Conservation (phyloP, 1,140 invertebrate genomes). For the Drosophila neocordata region DNA sequence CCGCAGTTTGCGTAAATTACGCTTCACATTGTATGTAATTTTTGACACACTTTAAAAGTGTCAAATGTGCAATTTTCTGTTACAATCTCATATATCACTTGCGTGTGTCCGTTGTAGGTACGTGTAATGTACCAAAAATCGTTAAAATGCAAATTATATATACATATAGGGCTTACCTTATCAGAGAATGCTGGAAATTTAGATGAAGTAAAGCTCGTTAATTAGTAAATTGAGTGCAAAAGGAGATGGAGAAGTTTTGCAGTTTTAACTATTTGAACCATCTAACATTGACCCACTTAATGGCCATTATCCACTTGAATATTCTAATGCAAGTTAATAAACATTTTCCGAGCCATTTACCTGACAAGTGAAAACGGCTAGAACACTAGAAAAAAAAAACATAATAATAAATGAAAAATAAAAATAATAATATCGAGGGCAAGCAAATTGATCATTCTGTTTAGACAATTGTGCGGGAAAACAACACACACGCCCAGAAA, state of each 20-base stretch:
- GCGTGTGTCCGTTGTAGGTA: not conserved
- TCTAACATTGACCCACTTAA: conserved; percentile 69
- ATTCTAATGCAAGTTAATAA: conserved; percentile 55
- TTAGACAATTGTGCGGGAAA: conserved; percentile 68
- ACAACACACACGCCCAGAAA: conserved; percentile 55
- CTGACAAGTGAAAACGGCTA: conserved; percentile 21
- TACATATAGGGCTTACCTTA: conserved; percentile 14
- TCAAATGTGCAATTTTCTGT: conserved; percentile 62
- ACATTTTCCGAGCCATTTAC: conserved; percentile 68
- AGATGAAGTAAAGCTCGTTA: conserved; percentile 12
- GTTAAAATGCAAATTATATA: conserved; percentile 37
- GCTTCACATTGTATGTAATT: conserved; percentile 42
- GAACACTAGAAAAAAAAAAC: conserved; percentile 5
- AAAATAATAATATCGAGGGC: conserved; percentile 16
- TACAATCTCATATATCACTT: conserved; percentile 33
- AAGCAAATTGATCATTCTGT: conserved; percentile 51
- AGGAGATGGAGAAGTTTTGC: not conserved
- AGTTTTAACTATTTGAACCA: conserved; percentile 32
- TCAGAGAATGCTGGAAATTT: conserved; percentile 6
- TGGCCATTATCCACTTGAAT: conserved; percentile 7
- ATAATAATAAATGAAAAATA: no score
- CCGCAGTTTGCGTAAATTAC: conserved; percentile 52
- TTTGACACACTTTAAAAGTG: conserved; percentile 57
- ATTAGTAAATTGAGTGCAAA: conserved; percentile 23
- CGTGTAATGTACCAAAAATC: conserved; percentile 36